Percentiles rank a stretch among this genome's conserved stretches.
Evolutionary conservation across 1,140 invertebrate genomes (phyloP).

Genomic region (Lordiphosa stackelbergi): DNA sequence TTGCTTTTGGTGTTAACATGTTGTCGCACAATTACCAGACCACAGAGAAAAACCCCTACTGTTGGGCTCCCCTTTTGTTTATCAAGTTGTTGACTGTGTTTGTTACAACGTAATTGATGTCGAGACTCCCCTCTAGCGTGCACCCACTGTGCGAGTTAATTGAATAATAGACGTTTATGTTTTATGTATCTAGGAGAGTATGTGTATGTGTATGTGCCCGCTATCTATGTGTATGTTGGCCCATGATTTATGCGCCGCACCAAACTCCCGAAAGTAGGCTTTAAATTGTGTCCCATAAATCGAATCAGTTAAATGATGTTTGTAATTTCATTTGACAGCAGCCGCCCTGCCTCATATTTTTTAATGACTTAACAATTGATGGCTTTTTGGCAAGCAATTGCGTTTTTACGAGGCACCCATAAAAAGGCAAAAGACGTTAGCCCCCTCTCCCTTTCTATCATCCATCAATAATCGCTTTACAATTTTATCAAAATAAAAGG

Average conservation of each 20-base stretch:
- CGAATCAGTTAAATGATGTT: constrained; percentile 70
- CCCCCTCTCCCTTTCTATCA: constrained; percentile 1
- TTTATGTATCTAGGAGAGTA: constrained; percentile 46
- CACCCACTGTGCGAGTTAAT: constrained; percentile 59
- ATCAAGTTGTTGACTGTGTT: constrained; percentile 49
- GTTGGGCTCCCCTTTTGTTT: constrained; percentile 23
- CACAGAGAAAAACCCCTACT: constrained; percentile 24
- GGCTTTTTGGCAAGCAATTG: constrained; percentile 53
- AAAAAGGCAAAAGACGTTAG: constrained; percentile 42
- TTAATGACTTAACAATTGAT: constrained; percentile 69
- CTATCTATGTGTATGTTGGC: too few relatives aligned
- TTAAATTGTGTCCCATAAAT: constrained; percentile 25
- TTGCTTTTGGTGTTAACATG: constrained; percentile 62
- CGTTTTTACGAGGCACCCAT: constrained; percentile 60
- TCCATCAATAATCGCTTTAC: constrained; percentile 68
- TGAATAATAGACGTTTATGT: constrained; percentile 73
- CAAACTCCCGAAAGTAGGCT: constrained; percentile 29
- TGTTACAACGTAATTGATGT: constrained; percentile 51
- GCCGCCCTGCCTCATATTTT: constrained; percentile 21
- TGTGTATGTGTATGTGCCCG: constrained; percentile 9
- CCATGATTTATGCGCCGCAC: constrained; percentile 43
- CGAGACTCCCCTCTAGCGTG: constrained; percentile 27
- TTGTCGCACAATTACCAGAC: constrained; percentile 69
- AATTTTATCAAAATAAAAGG: constrained; percentile 37
- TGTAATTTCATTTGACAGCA: constrained; percentile 62